Percentiles rank a stretch among this genome's conserved stretches.
Conservation (phyloP, 2,888 invertebrate species). For the Tribolium freemani region DNA sequence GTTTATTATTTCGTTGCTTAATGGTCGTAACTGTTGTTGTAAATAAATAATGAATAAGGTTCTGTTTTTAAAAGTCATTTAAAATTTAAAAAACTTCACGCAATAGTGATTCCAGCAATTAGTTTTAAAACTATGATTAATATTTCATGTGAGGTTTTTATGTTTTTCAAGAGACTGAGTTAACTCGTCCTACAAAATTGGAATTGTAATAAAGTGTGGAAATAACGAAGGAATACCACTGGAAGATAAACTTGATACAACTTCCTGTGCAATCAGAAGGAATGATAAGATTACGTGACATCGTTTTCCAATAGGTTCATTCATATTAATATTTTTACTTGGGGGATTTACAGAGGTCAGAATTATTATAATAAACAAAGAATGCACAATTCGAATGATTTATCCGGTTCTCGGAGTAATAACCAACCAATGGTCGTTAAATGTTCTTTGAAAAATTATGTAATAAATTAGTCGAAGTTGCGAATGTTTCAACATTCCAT, state of each 20-base stretch:
- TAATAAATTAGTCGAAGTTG: not conserved
- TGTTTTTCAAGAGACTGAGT: not conserved
- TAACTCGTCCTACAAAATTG: not conserved
- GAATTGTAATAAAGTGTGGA: not conserved
- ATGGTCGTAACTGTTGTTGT: conserved; percentile 6
- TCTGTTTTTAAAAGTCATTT: conserved; percentile 3
- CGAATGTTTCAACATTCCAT: conserved; percentile 9
- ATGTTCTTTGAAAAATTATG: not conserved
- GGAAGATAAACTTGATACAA: conserved; percentile 21
- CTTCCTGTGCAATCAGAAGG: conserved; percentile 23
- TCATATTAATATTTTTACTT: not conserved
- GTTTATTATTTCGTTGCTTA: conserved; percentile 22
- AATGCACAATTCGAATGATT: not conserved
- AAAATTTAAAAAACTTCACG: conserved; percentile 19
- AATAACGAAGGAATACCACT: conserved; percentile 8
- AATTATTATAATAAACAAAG: not conserved
- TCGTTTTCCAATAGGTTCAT: conserved; percentile 11
- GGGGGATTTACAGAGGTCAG: not conserved
- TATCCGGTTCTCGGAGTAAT: not conserved
- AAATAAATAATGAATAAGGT: conserved; percentile 18
- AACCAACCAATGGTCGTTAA: not conserved
- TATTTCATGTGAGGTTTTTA: not conserved
- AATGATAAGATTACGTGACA: conserved; percentile 27
- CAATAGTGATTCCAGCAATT: not conserved
- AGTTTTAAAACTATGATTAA: not conserved